Evolutionary conservation across 2,113 vertebrate species (phyloP), one percentile per base, ranked within the genome.

Genomic region (Larimichthys polyactis): DNA sequence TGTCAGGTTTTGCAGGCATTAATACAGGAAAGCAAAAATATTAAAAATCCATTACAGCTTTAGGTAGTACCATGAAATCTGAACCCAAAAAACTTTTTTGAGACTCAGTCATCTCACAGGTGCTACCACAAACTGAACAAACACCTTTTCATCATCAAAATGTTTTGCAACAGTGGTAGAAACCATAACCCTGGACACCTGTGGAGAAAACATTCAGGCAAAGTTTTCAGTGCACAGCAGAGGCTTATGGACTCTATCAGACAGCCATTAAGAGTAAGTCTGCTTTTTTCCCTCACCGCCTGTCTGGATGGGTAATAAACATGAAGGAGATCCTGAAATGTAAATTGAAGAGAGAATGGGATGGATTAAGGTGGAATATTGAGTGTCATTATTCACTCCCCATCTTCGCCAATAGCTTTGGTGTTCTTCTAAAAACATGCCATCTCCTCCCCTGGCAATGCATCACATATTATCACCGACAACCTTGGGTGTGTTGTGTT

Each of bases 401-500:
- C 36, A 71, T 80, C 79, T 72, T 75, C 81, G 82, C 76, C 75
- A 46, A 44, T 58, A 70, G 89, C 82, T 86, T 87, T 81, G 79
- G 73, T 63, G 59, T 57, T 60, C 59, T 72, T 88, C 81, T 52
- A 71, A 48, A n/a, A 75, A 73, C 9, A 24, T 75, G 71, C 84
- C 86, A 63, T 78, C 84, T 85, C 78, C 83, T 70, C 69, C 36
- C 55, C 67, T 60, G 87, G 78, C 69, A 75, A 69, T 69, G 76
- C 83, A 52, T 90, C 78, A 83, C 88, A 82, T 83, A 90, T 86
- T 84, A 70, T 81, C 75, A 69, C 85, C 4, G 64, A 27, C 84
- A 92, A 88, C 91, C 93, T 92, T 89, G 89, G 67, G 79, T 19
- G 40, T 68, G 90, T 86, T 75, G 81, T 84, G 86, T 90, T 92